Evolutionary conservation across 2,113 vertebrate species (phyloP).

Genomic region (Mesoclemmys tuberculata): DNA sequence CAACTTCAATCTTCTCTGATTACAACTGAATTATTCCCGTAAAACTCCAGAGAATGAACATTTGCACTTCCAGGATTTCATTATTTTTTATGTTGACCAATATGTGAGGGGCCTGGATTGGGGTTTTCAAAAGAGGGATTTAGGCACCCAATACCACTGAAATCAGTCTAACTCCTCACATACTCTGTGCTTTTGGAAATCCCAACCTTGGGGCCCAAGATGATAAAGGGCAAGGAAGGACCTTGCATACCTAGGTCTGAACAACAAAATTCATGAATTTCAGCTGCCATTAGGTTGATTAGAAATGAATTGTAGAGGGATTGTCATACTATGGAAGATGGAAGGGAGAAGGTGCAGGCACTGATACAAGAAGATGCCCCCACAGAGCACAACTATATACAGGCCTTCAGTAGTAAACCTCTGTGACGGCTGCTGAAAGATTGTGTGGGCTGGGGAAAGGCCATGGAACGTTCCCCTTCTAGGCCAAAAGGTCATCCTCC

Average conservation of each 20-base stretch:
- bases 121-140: not conserved
- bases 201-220: not conserved
- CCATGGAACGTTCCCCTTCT: not conserved
- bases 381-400: not conserved
- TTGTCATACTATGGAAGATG: not conserved
- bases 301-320: not conserved
- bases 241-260: not conserved
- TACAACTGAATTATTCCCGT: conserved; percentile 63
- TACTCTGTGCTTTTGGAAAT: not conserved
- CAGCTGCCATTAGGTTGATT: not conserved
- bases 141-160: not conserved
- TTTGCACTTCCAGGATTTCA: not conserved
- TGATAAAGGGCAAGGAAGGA: not conserved
- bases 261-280: not conserved
- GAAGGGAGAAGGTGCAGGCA: not conserved
- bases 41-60: conserved; percentile 43
- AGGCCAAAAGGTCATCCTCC: not conserved
- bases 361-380: not conserved
- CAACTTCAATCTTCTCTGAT: conserved; percentile 67
- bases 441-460: not conserved
- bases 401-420: not conserved
- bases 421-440: not conserved
- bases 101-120: fast-evolving
- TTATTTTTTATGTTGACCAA: not conserved
- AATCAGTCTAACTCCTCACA: not conserved